A percentile compares a stretch with the other conserved stretches of the same genome.
phyloP scores from a whole-genome alignment of 2,888 invertebrate genomes.

The Plagodis pulveraria region DNA sequence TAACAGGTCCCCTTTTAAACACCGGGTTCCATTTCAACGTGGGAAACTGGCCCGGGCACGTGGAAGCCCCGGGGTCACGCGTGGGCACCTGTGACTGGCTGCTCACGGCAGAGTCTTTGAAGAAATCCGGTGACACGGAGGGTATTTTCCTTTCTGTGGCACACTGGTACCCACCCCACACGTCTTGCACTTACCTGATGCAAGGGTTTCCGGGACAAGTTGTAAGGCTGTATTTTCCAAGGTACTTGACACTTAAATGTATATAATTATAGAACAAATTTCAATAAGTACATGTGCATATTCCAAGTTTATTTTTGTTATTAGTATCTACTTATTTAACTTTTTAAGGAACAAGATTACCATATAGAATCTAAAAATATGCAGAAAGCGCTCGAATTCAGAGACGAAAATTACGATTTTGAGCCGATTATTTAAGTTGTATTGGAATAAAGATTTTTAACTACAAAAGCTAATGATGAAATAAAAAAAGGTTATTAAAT shows the following conservation, averaged over 20 bases:
- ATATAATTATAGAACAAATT: not conserved
- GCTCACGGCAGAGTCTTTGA: slow-evolving; percentile 91
- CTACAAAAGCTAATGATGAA: too few relatives aligned
- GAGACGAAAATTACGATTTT: too few relatives aligned
- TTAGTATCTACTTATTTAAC: too few relatives aligned
- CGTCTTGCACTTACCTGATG: slow-evolving; percentile 95
- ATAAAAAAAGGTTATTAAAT: too few relatives aligned
- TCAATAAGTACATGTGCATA: not conserved
- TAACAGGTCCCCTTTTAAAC: slow-evolving; percentile 91
- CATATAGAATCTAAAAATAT: not conserved
- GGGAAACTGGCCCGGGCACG: slow-evolving; percentile 97
- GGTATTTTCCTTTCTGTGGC: slow-evolving; percentile 96
- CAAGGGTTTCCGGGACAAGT: slow-evolving; percentile 94
- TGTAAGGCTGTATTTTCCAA: slow-evolving; percentile 95
- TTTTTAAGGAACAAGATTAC: not conserved
- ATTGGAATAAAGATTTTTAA: too few relatives aligned
- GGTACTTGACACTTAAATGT: slow-evolving; percentile 72
- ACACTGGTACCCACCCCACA: slow-evolving; percentile 97
- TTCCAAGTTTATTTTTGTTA: not conserved
- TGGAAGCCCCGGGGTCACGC: slow-evolving; percentile 94
- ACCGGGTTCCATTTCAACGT: slow-evolving; percentile 98
- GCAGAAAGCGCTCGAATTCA: too few relatives aligned
- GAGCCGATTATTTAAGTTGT: too few relatives aligned
- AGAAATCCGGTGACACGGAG: slow-evolving; percentile 91
- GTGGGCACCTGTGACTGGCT: slow-evolving; percentile 96